Conservation (phyloP, 2,797 vertebrate species). For the Chaetophractus vellerosus region DNA sequence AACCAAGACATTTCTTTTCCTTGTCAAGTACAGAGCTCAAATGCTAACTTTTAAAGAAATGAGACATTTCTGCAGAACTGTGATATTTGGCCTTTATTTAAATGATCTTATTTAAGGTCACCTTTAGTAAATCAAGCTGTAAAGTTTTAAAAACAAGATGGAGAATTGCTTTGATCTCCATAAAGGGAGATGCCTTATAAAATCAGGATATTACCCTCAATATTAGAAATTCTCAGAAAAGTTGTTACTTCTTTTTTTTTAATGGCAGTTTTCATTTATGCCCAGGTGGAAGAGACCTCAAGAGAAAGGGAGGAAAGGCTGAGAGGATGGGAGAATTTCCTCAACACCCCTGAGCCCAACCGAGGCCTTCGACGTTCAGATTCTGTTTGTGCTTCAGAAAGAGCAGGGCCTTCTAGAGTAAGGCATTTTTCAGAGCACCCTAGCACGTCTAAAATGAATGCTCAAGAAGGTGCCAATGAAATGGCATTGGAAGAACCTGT, state of each 20-base stretch:
- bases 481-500: constrained; percentile 70
- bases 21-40: background rate
- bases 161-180: constrained; percentile 36
- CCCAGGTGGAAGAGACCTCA: constrained; percentile 96
- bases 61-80: constrained; percentile 29
- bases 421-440: constrained; percentile 82
- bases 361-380: constrained; percentile 83
- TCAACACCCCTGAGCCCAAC: constrained; percentile 87
- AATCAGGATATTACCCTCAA: background rate
- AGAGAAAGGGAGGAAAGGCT: constrained; percentile 97
- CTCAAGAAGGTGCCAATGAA: constrained; percentile 69
- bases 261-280: constrained; percentile 40
- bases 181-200: constrained; percentile 12
- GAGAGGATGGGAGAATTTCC: constrained; percentile 95
- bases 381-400: constrained; percentile 79
- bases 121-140: background rate
- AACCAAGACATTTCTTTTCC: constrained; percentile 18
- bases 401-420: constrained; percentile 77
- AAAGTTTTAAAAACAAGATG: constrained; percentile 51
- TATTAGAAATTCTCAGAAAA: constrained; percentile 31
- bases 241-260: constrained; percentile 24
- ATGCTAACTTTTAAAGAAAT: constrained; percentile 32
- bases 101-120: constrained; percentile 4
- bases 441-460: constrained; percentile 64
- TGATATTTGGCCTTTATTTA: background rate